These are phyloP conservation scores for Scrobipalpa atriplicella DNA, from an alignment of 2,888 invertebrate genomes.

Conservation along the genomic window DNA sequence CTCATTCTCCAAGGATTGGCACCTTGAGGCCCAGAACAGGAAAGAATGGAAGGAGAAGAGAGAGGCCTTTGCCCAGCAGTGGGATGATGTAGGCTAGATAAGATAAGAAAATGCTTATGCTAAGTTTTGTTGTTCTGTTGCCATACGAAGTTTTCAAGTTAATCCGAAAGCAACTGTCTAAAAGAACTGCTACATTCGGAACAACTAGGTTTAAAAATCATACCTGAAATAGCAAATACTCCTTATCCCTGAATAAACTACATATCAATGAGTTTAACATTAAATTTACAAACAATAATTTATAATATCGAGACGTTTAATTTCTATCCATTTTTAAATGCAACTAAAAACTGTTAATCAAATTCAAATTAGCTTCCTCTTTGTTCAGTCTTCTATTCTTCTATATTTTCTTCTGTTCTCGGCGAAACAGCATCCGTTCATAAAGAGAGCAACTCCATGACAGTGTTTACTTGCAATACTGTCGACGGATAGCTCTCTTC, in stretches of 20 bases:
- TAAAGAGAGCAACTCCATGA: constrained; percentile 99
- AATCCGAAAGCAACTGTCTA: constrained; percentile 28
- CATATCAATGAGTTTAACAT: too few relatives aligned
- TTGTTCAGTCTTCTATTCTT: neutral
- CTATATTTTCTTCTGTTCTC: constrained; percentile 28
- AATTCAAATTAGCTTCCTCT: neutral
- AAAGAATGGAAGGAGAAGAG: too few relatives aligned
- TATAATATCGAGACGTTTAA: too few relatives aligned
- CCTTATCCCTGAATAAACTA: too few relatives aligned
- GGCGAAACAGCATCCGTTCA: constrained; percentile 90
- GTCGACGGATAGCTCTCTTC: constrained; percentile 99
- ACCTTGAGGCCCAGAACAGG: too few relatives aligned
- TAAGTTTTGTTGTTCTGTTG: neutral
- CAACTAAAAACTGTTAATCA: too few relatives aligned
- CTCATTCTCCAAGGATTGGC: too few relatives aligned
- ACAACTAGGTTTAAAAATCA: constrained; percentile 21
- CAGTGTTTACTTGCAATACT: constrained; percentile 97
- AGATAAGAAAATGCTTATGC: too few relatives aligned
- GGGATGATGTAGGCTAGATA: too few relatives aligned
- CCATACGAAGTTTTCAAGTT: constrained; percentile 1
- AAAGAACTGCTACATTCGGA: constrained; percentile 30
- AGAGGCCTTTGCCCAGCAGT: too few relatives aligned
- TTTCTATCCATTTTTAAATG: too few relatives aligned
- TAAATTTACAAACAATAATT: too few relatives aligned
- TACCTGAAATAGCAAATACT: neutral